Conservation (phyloP, 2,888 invertebrate genomes). For the Dolichopus griseipennis region DNA sequence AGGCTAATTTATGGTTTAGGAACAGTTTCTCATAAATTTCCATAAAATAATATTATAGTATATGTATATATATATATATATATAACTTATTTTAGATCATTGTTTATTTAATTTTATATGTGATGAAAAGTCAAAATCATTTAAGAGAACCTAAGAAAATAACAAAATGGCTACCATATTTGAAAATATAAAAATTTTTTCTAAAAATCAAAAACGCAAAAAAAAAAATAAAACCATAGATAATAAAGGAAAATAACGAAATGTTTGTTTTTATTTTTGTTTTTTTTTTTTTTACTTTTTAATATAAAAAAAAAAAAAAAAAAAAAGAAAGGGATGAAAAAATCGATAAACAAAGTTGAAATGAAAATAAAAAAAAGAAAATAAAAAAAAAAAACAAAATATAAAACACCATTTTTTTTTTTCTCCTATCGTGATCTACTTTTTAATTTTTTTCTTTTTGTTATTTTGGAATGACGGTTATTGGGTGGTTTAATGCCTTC, state of each 20-base stretch:
- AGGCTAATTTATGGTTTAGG: no score
- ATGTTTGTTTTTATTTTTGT: no score
- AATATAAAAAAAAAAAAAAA: neutral
- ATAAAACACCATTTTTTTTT: neutral
- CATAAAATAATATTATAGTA: no score
- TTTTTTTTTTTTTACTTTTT: neutral
- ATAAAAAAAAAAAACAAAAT: neutral
- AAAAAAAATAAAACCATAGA: neutral
- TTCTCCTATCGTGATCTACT: neutral
- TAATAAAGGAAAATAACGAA: no score
- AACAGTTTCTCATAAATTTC: no score
- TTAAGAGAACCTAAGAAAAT: neutral
- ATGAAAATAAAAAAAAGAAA: neutral
- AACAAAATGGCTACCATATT: neutral
- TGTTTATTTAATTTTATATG: no score
- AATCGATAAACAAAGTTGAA: conserved; percentile 4
- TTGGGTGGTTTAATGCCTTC: neutral
- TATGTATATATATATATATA: no score
- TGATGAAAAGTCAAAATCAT: no score
- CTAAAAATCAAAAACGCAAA: neutral
- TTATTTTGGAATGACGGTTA: neutral
- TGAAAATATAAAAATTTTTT: neutral
- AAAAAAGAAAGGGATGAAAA: neutral
- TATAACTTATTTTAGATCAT: no score
- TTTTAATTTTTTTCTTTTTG: no score